phyloP scores from a whole-genome alignment of 2,113 vertebrate genomes.

The Takifugu flavidus region DNA sequence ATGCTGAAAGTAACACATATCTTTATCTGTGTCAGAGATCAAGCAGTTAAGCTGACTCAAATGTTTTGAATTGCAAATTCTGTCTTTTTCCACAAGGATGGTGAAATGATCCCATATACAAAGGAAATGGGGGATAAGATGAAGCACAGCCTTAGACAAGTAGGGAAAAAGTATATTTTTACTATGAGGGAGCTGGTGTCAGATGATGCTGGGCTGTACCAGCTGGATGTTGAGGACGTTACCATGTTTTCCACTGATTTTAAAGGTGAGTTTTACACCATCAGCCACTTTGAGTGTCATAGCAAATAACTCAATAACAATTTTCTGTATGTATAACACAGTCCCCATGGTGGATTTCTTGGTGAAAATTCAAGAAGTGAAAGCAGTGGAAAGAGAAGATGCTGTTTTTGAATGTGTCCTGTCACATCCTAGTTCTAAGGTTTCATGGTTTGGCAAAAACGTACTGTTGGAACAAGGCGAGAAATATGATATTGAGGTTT shows the following conservation, averaged over 20 bases:
- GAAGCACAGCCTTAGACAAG: conserved; percentile 72
- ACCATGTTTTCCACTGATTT: conserved; percentile 82
- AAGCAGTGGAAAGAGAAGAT: conserved; percentile 68
- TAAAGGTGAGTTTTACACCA: conserved; percentile 62
- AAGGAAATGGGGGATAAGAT: conserved; percentile 60
- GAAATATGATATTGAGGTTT: conserved; percentile 73
- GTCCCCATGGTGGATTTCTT: conserved; percentile 76
- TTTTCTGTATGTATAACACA: conserved; percentile 34
- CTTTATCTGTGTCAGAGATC: not conserved
- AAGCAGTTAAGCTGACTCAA: not conserved
- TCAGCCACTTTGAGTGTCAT: not conserved
- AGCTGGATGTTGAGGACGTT: conserved; percentile 77
- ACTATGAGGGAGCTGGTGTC: conserved; percentile 76
- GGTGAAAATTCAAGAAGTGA: conserved; percentile 68
- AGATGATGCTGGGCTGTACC: conserved; percentile 85
- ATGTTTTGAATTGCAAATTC: not conserved
- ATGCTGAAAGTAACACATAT: too few relatives aligned
- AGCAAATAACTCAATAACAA: not conserved
- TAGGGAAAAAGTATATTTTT: conserved; percentile 79
- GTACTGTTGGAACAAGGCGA: conserved; percentile 59
- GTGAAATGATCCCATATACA: conserved; percentile 74
- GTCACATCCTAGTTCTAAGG: conserved; percentile 68
- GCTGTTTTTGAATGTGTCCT: conserved; percentile 76
- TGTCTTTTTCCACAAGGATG: conserved; percentile 72
- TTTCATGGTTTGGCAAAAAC: conserved; percentile 78